A percentile compares a stretch with the other conserved stretches of the same genome.
phyloP scores from a whole-genome alignment of 2,797 vertebrate genomes.

The Acridotheres tristis region DNA sequence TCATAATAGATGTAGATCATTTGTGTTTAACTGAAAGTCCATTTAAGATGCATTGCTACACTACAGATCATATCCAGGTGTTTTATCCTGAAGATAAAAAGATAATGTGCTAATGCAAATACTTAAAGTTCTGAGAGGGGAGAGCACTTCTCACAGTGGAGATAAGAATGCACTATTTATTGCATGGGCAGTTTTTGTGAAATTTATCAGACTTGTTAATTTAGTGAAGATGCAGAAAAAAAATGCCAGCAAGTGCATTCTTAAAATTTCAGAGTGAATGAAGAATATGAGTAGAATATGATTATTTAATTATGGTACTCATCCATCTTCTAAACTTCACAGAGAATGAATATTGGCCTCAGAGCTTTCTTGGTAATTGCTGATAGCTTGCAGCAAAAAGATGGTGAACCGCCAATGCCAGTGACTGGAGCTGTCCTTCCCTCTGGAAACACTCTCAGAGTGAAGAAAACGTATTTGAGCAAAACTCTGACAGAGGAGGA shows the following conservation, averaged over 20 bases:
- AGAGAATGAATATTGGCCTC: slow-evolving; percentile 99
- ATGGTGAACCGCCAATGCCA: slow-evolving; percentile 98
- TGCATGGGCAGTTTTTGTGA: background rate
- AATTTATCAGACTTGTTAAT: background rate
- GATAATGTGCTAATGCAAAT: background rate
- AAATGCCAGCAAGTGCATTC: background rate
- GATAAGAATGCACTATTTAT: background rate
- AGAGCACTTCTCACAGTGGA: background rate
- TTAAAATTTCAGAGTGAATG: background rate
- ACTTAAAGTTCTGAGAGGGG: background rate
- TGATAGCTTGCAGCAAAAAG: slow-evolving; percentile 97
- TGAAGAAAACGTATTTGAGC: slow-evolving; percentile 98
- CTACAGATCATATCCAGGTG: background rate
- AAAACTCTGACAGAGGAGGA: slow-evolving; percentile 98
- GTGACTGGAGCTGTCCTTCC: slow-evolving; percentile 97
- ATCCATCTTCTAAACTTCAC: slow-evolving; percentile 39
- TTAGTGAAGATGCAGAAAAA: background rate
- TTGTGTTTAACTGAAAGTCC: background rate
- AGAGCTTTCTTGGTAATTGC: slow-evolving; percentile 97
- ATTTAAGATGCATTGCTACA: background rate
- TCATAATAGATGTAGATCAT: background rate
- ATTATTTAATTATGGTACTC: background rate
- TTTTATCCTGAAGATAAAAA: background rate
- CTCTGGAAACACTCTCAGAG: slow-evolving; percentile 96
- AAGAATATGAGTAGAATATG: background rate